Evolutionary conservation across 2,888 invertebrate genomes (phyloP).

Genomic region (Cepaea hortensis): DNA sequence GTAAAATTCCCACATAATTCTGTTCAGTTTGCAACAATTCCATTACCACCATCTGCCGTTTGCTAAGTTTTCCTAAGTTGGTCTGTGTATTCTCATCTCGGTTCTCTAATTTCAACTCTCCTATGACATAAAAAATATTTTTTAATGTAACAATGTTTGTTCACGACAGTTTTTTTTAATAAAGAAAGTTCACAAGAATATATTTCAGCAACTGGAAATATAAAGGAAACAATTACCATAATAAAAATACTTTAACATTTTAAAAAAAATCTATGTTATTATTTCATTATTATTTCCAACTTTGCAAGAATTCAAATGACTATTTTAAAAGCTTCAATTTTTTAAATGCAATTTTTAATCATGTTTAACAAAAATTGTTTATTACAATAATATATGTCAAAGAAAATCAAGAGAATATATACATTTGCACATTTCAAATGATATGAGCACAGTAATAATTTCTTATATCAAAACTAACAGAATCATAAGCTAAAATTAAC

Average conservation of each 20-base stretch:
- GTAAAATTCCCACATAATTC: constrained; percentile 96
- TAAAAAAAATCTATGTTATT: no score
- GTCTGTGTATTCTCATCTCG: constrained; percentile 45
- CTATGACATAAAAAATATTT: constrained; percentile 28
- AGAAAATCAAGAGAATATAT: no score
- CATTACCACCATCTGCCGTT: constrained; percentile 71
- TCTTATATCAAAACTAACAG: no score
- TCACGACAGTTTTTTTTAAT: background rate
- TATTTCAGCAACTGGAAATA: background rate
- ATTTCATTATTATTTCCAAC: no score
- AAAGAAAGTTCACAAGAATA: background rate
- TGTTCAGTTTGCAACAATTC: constrained; percentile 97
- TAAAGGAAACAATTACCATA: background rate
- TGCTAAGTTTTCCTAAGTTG: constrained; percentile 56
- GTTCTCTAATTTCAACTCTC: constrained; percentile 50
- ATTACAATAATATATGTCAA: no score
- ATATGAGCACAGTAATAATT: no score
- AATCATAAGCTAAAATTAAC: no score
- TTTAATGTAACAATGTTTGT: background rate
- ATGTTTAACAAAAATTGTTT: no score
- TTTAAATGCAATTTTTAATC: no score
- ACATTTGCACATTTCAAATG: no score
- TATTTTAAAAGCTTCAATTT: no score
- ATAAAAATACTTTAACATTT: background rate
- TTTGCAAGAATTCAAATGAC: no score